Evolutionary conservation across 92 coral and sea anemone genomes (phyloP), one percentile per base, ranked within the genome.

Genomic region (Porites divaricata): DNA sequence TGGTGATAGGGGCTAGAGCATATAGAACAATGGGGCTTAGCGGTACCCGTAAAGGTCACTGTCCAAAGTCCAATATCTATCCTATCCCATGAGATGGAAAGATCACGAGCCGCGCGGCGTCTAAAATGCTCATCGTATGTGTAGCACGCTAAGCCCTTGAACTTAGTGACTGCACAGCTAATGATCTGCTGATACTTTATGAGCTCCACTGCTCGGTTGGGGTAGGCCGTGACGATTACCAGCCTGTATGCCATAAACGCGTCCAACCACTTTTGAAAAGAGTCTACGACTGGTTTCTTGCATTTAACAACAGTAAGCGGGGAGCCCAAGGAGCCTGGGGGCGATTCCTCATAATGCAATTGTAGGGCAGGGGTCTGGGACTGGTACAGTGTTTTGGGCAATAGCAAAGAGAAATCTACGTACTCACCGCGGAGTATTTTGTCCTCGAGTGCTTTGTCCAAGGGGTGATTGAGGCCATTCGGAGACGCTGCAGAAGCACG

Each of bases 211-310:
- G 67, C 52, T 4, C 28, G 35, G 15, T 20, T 21, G 1, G 85
- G 85, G 54, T 67, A n/a, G 26, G 24, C 76, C 0, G 76, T 67
- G 15, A 78, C 45, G 1, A 78, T 64, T 63, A 78, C 62, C 73
- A 63, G 35, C 73, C 63, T n/a, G 73, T 64, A 78, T 26, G 73
- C 83, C 15, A 73, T 78, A 15, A 63, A 78, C 2, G 23, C 73
- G 35, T 78, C 73, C 13, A 78, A 61, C 83, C 83, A 78, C 71
- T 64, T 78, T 20, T 62, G 83, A 21, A 78, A 78, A 62, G 83
- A 2, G 72, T 78, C 82, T 17, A 77, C 63, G 2, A 62, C 56
- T 5, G 78, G 26, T 49, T n/a, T 45, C 28, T 78, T 9, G 20
- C 72, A 2, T 63, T 64, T 26, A 3, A 57, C 48, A 65, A 57